Evolutionary conservation across 2,888 invertebrate species (phyloP).

Genomic region (Cantharis lateralis): DNA sequence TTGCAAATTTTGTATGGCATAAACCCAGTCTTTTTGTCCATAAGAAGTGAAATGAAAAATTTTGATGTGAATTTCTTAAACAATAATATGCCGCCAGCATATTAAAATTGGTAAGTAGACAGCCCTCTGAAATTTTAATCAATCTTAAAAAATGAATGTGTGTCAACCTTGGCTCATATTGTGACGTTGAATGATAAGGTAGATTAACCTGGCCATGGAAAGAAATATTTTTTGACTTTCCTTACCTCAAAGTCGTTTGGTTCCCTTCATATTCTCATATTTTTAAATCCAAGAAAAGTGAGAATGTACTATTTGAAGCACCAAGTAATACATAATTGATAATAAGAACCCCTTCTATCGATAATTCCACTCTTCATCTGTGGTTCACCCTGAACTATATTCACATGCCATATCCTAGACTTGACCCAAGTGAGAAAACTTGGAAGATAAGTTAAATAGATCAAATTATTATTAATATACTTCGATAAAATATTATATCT

Average conservation of each 20-base stretch:
- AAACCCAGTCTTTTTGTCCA: no score
- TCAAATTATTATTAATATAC: no score
- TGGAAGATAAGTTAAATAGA: background rate
- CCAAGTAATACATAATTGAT: background rate
- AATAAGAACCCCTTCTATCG: background rate
- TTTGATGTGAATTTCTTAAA: no score
- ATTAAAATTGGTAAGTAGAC: no score
- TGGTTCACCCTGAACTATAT: background rate
- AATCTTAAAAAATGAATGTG: background rate
- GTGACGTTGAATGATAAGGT: background rate
- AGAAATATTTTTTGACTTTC: background rate
- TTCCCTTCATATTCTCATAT: background rate
- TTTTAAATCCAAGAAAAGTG: background rate
- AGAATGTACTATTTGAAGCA: background rate
- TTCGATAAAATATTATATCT: no score
- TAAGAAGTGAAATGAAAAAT: no score
- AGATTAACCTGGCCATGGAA: background rate
- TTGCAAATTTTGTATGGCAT: no score
- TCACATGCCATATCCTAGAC: no score
- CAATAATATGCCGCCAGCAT: no score
- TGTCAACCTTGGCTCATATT: background rate
- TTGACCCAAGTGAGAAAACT: background rate
- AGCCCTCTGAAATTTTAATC: no score
- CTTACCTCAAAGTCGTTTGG: background rate
- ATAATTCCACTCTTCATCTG: background rate